These are phyloP conservation scores for rat (Rattus norvegicus) DNA, from an alignment of 2,113 vertebrate species.

Conservation along the genomic window DNA sequence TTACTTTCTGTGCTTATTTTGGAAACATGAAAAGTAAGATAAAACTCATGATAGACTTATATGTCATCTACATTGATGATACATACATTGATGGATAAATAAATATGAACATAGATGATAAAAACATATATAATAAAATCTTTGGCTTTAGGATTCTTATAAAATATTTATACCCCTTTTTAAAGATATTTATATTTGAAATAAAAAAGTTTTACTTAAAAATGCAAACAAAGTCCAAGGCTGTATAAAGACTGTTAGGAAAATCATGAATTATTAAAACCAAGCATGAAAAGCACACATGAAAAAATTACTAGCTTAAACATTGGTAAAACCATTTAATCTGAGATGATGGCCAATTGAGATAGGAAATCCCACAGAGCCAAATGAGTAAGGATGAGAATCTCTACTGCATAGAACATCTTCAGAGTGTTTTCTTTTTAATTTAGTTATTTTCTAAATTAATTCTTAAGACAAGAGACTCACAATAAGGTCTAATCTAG, in stretches of 20 bases:
- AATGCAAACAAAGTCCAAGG: neutral
- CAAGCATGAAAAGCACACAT: neutral
- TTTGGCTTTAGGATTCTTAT: neutral
- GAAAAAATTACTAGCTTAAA: neutral
- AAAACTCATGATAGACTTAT: neutral
- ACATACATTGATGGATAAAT: neutral
- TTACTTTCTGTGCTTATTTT: no score
- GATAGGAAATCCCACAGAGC: neutral
- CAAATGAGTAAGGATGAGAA: neutral
- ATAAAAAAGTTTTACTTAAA: neutral
- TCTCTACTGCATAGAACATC: neutral
- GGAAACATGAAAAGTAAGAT: neutral
- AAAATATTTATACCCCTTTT: neutral
- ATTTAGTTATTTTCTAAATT: neutral
- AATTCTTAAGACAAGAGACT: neutral
- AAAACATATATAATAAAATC: neutral
- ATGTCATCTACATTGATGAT: neutral
- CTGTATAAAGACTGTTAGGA: neutral
- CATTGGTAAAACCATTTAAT: neutral
- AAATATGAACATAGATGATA: neutral
- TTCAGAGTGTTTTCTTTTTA: neutral
- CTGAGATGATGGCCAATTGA: fast-evolving
- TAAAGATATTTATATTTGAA: neutral
- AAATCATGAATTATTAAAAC: neutral
- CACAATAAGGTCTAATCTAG: neutral